A percentile compares a stretch with the other conserved stretches of the same genome.
phyloP scores from a whole-genome alignment of 2,797 vertebrate species.

The Steatocranus sp. region DNA sequence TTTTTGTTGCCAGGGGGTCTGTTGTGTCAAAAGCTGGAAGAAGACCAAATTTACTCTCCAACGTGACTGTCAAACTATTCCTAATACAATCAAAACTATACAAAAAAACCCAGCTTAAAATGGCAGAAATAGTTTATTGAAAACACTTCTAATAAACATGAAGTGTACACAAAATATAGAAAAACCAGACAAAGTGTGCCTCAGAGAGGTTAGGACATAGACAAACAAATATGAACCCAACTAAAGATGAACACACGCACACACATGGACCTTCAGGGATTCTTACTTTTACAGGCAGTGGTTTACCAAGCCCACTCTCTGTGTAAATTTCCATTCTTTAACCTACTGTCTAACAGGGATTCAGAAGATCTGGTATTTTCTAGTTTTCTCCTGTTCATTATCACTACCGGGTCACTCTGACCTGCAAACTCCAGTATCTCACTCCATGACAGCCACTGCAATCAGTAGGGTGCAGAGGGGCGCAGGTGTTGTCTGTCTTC shows the following conservation, averaged over 20 bases:
- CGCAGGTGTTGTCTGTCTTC: background rate
- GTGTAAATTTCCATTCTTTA: background rate
- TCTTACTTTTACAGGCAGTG: background rate
- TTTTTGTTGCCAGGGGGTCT: background rate
- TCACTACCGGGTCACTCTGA: background rate
- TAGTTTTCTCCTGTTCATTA: background rate
- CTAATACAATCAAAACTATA: background rate
- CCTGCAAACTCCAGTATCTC: background rate
- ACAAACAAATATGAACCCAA: background rate
- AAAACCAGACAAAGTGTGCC: background rate
- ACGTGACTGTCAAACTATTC: fast-evolving
- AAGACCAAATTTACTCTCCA: background rate
- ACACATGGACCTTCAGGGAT: background rate
- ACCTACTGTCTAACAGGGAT: background rate
- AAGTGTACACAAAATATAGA: background rate
- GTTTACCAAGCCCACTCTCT: background rate
- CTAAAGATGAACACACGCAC: background rate
- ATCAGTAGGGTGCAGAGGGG: background rate
- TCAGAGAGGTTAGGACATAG: background rate
- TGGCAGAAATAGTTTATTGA: background rate
- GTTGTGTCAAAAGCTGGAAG: background rate
- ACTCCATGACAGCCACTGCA: background rate
- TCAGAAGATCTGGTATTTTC: background rate
- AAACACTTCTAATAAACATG: background rate
- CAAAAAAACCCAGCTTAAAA: background rate